Evolutionary conservation across 1,140 invertebrate genomes (phyloP).

Genomic region (Diuraphis noxia): DNA sequence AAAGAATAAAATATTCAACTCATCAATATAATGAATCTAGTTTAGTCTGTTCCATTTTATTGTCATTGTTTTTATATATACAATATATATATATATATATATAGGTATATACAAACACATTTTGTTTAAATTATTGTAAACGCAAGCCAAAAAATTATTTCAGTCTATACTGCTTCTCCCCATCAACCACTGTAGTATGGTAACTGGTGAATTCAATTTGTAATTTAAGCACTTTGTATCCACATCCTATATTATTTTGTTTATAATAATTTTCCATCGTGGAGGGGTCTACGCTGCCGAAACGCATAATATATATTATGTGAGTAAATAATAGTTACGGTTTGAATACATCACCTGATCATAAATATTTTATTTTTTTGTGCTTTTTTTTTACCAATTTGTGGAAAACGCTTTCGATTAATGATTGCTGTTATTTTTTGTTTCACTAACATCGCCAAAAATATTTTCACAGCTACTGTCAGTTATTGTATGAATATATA

Average conservation of each 20-base stretch:
- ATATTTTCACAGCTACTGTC: background rate
- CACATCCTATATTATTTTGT: background rate
- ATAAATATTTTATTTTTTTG: constrained; percentile 2
- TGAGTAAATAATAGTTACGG: background rate
- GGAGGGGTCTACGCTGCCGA: background rate
- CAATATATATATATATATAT: too few relatives aligned
- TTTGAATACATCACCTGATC: constrained; percentile 14
- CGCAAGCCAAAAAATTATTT: constrained; percentile 23
- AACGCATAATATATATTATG: background rate
- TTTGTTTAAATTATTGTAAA: constrained; percentile 37
- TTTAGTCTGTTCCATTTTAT: constrained; percentile 10
- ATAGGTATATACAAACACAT: constrained; percentile 6
- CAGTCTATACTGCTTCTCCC: background rate
- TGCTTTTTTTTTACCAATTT: background rate
- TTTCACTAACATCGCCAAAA: background rate
- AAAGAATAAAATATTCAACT: constrained; percentile 20
- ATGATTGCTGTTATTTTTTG: background rate
- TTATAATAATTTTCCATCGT: background rate
- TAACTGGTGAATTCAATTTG: constrained; percentile 22
- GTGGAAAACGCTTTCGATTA: background rate
- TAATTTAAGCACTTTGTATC: constrained; percentile 35
- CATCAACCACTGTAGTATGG: background rate
- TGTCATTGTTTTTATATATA: background rate
- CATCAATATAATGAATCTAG: background rate
- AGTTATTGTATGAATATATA: background rate